Evolutionary conservation across 2,888 invertebrate genomes (phyloP).

Genomic region (Drosophila paranaensis): DNA sequence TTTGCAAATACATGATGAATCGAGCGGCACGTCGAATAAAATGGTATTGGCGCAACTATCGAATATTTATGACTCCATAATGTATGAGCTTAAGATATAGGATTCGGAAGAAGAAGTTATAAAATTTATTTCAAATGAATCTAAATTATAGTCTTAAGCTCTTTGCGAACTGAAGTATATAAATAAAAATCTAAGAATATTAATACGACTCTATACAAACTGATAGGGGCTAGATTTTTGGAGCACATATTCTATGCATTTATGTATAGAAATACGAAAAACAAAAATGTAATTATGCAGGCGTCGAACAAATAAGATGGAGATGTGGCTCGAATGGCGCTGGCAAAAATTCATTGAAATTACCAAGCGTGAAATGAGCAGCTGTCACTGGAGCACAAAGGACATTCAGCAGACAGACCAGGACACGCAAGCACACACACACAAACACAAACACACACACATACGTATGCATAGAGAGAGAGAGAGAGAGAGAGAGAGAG

Average conservation of each 20-base stretch:
- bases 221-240: not conserved
- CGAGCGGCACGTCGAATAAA: too few species aligned
- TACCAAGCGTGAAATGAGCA: slow-evolving; percentile 80
- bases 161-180: not conserved
- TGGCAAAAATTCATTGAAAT: slow-evolving; percentile 75
- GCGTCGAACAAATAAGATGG: slow-evolving; percentile 51
- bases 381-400: slow-evolving; percentile 75
- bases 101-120: slow-evolving; percentile 10
- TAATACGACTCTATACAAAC: slow-evolving; percentile 1
- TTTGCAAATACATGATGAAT: too few species aligned
- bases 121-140: slow-evolving; percentile 26
- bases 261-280: slow-evolving; percentile 37
- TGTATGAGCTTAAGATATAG: not conserved
- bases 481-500: slow-evolving; percentile 13
- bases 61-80: slow-evolving; percentile 9
- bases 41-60: too few species aligned
- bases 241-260: slow-evolving; percentile 43
- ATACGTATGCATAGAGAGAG: slow-evolving; percentile 5
- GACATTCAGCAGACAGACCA: slow-evolving; percentile 58
- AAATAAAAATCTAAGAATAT: slow-evolving; percentile 7
- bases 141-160: slow-evolving; percentile 25
- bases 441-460: slow-evolving; percentile 13
- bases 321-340: slow-evolving; percentile 46
- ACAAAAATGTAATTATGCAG: slow-evolving; percentile 68
- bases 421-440: slow-evolving; percentile 27